phyloP scores from a whole-genome alignment of 2,113 vertebrate species.

The Aegypius monachus region DNA sequence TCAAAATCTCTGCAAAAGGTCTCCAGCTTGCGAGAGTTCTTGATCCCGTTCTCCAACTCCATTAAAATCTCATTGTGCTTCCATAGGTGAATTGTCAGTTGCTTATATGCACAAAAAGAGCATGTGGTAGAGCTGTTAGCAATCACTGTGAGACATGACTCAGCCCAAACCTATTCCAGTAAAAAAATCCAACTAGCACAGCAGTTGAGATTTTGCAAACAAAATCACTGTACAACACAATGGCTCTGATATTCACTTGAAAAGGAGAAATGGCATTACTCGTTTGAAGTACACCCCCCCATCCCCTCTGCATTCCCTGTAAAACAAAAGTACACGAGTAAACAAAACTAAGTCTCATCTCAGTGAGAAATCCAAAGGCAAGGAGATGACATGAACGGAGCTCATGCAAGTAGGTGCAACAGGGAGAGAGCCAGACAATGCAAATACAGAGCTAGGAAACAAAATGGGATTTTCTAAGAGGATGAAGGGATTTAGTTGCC shows the following conservation, averaged over 20 bases:
- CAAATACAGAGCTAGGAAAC: neutral
- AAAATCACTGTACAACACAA: neutral
- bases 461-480: neutral
- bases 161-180: neutral
- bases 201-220: neutral
- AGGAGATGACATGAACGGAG: neutral
- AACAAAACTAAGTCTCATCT: neutral
- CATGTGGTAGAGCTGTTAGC: neutral
- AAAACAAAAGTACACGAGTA: neutral
- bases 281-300: neutral
- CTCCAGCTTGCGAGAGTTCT: slow-evolving; percentile 83
- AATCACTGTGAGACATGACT: neutral
- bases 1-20: slow-evolving; percentile 91
- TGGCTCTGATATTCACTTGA: neutral
- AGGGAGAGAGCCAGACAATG: neutral
- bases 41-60: slow-evolving; percentile 85
- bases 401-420: neutral
- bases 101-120: slow-evolving; percentile 67
- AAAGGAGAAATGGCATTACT: neutral
- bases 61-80: slow-evolving; percentile 87
- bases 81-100: slow-evolving; percentile 84
- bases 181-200: neutral
- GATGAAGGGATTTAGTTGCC: neutral
- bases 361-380: neutral
- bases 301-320: neutral